Base-by-base conservation (phyloP, 2,888 invertebrate genomes). In the Cetonia aurata region DNA sequence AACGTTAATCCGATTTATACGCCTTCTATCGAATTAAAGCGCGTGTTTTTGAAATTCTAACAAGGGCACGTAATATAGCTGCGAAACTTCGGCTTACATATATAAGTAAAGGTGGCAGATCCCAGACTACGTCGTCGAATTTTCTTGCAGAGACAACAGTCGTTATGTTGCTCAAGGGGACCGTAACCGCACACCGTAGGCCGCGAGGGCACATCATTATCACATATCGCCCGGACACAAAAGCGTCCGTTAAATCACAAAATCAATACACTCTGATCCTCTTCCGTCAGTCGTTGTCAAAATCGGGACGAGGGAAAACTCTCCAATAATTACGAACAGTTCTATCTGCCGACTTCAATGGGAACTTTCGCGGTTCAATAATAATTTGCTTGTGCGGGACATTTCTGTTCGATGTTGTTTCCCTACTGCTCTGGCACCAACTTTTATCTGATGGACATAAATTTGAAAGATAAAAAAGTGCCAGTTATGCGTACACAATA, bases 361-460 rank as follows among this genome's bases (percentile, higher is more conserved):
- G 50, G 50, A 65, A 65, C 50, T 65, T 65, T 65, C 46, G 48
- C 50, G 33, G 50, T 62, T 65, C 33, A 65, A 50, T 37, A 65
- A 65, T 19, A 65, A 65, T 65, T 65, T 41, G 62, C 19, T 50
- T 13, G 6, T 12, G 50, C 17, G 33, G 48, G 50, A 25, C 55
- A 44, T 13, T 70, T 62, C 57, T 56, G 55, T 57, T 46, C 52
- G 42, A 44, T 65, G 55, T 65, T 55, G 52, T 65, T 70, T 53
- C 37, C 15, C 17, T 4, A 10, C 15, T 41, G 44, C 60, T 25
- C 19, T 44, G 37, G 17, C 37, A 60, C 68, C 56, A 74, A 76
- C 71, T 73, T 76, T 74, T 75, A 76, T 76, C 76, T 72, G 75
- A 76, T 75, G 68, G 67, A 74, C 70, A 75, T 73, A 75, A 75